Percentiles rank a stretch among this genome's conserved stretches.
These are phyloP conservation scores for Squalus acanthias DNA, from an alignment of 2,797 vertebrate genomes.

Conservation along the genomic window DNA sequence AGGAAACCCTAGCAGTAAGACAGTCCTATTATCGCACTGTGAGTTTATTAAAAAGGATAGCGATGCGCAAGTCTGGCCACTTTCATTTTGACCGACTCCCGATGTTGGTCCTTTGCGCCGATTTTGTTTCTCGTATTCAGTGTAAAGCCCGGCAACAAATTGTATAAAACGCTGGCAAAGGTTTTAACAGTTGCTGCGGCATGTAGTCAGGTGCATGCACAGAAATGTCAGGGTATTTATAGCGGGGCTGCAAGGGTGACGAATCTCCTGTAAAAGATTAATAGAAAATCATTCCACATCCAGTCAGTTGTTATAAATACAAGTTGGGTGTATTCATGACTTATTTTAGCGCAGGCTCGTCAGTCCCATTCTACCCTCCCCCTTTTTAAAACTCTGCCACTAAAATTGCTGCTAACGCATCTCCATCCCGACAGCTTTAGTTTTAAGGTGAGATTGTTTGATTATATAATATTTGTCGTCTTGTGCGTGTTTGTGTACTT, in stretches of 20 bases:
- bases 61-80: background rate
- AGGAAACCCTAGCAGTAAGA: background rate
- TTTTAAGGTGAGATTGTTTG: background rate
- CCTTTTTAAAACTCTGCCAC: no score
- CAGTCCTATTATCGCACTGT: background rate
- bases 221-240: slow-evolving; percentile 24
- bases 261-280: background rate
- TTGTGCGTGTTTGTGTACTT: background rate
- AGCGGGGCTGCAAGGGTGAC: background rate
- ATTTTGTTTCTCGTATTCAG: background rate
- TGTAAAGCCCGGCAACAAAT: background rate
- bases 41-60: background rate
- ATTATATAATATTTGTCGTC: background rate
- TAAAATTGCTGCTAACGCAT: background rate
- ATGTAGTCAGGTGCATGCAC: background rate
- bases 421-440: background rate
- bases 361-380: background rate
- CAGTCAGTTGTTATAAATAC: slow-evolving; percentile 31
- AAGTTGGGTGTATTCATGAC: background rate
- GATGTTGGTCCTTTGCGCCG: background rate
- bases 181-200: background rate
- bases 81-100: background rate
- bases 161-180: background rate
- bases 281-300: background rate
- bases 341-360: background rate